Conservation (phyloP, 2,113 vertebrate genomes). For the Gavia stellata region DNA sequence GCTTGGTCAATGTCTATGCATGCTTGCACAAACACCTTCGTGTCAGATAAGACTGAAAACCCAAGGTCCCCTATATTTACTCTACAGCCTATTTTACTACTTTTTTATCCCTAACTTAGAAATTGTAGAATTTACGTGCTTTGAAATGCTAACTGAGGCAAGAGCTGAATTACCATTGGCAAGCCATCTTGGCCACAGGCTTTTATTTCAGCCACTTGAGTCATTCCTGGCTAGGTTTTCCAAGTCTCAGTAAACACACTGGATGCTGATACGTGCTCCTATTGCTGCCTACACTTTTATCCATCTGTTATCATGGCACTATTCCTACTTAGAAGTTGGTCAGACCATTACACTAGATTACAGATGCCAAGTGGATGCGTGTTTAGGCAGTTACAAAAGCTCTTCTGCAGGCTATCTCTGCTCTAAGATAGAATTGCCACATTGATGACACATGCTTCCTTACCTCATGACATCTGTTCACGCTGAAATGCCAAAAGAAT, state of each 20-base stretch:
- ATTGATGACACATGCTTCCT: constrained; percentile 13
- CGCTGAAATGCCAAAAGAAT: not conserved
- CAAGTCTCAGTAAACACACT: constrained; percentile 27
- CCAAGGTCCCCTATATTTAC: not conserved
- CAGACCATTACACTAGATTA: not conserved
- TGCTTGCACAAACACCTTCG: not conserved
- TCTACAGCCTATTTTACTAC: not conserved
- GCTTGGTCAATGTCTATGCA: not conserved
- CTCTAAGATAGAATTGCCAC: not conserved
- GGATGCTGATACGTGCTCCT: constrained; percentile 31
- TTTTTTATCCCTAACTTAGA: not conserved
- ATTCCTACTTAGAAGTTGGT: constrained; percentile 49
- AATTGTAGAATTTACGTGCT: not conserved
- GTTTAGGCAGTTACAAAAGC: constrained; percentile 11
- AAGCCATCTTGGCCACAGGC: not conserved
- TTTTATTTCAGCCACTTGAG: constrained; percentile 49
- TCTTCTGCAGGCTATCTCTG: not conserved
- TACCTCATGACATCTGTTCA: constrained; percentile 27
- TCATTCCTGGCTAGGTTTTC: constrained; percentile 28
- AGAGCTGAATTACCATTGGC: not conserved
- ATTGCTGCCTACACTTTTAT: constrained; percentile 43
- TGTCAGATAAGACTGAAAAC: not conserved
- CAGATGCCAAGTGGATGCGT: constrained; percentile 27
- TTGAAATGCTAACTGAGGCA: not conserved
- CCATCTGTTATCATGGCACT: constrained; percentile 57